Evolutionary conservation across 2,113 vertebrate genomes (phyloP), one percentile per base, ranked within the genome.

Genomic region (Synchiropus splendidus): DNA sequence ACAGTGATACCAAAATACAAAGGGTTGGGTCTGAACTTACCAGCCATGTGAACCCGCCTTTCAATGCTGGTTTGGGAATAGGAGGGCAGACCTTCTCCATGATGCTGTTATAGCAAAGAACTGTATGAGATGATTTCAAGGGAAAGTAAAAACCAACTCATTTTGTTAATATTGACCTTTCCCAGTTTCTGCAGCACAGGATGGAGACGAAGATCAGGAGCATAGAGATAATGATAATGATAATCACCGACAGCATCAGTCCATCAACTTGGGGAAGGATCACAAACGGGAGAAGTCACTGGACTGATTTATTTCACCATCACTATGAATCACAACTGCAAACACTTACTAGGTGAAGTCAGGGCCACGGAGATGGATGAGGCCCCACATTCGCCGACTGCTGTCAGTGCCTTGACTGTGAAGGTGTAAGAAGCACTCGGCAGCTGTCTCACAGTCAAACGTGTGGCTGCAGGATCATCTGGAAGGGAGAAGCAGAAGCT

Each of bases 41-140:
- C 12, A 5, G 9, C 13, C 36, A 37, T 1, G 37, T 15, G 6
- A 48, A 4, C 75, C 66, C 34, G 1, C 54, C 58, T 0, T 12
- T 36, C 41, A 81, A 15, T 39, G 45, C 44, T 2, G 80, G 80
- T 18, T 50, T 42, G 9, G 80, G 80, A 30, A 83, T 65, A 1
- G 61, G 50, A 43, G 78, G 72, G 18, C 38, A 72, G 10, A 78
- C 16, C 3, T 30, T 65, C 13, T 41, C 6, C 34, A 70, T 80
- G 46, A 81, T 63, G 30, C 78, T 83, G 39, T 58, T n/a, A 12
- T 17, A 15, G 16, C 8, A 27, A 16, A 30, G 14, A 30, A 4
- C 14, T 6, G 12, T 6, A 14, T 12, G 11, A 5, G 16, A 36
- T 5, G 9, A 44, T 10, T 21, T n/a, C n/a, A n/a, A 27, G 6